These are phyloP conservation scores for Passerculus sandwichensis DNA, from an alignment of 2,797 vertebrate genomes.

Conservation along the genomic window DNA sequence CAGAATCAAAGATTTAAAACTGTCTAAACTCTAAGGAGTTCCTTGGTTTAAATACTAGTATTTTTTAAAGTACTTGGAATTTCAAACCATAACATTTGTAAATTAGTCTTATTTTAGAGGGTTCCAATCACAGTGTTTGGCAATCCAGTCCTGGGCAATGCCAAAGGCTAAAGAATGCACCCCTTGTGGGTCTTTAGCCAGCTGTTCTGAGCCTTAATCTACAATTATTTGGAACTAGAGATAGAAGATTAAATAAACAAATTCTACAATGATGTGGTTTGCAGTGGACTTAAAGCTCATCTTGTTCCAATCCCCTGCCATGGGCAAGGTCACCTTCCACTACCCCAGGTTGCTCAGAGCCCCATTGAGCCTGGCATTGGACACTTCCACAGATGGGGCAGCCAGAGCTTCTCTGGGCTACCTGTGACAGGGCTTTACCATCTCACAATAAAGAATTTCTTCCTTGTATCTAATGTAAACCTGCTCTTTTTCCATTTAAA, in stretches of 20 bases:
- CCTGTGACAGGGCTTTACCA: not conserved
- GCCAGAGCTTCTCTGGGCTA: not conserved
- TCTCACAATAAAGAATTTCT: not conserved
- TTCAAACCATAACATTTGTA: not conserved
- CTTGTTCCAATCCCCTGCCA: not conserved
- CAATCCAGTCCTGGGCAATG: not conserved
- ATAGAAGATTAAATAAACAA: not conserved
- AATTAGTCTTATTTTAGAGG: not conserved
- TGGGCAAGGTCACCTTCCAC: not conserved
- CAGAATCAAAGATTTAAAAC: not conserved
- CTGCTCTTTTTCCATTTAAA: not conserved
- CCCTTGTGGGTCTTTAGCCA: not conserved
- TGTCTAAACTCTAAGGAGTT: not conserved
- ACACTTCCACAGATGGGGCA: not conserved
- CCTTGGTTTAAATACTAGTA: not conserved
- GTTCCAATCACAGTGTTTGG: not conserved
- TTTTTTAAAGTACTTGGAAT: not conserved
- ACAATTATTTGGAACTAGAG: not conserved
- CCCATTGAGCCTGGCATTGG: not conserved
- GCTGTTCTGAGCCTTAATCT: not conserved
- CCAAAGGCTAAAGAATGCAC: not conserved
- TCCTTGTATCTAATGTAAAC: not conserved
- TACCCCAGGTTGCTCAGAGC: not conserved
- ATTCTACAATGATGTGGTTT: not conserved
- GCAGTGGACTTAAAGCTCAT: not conserved